Conservation (phyloP, 2,797 vertebrate genomes). For the Micropoecilia bifurca region DNA sequence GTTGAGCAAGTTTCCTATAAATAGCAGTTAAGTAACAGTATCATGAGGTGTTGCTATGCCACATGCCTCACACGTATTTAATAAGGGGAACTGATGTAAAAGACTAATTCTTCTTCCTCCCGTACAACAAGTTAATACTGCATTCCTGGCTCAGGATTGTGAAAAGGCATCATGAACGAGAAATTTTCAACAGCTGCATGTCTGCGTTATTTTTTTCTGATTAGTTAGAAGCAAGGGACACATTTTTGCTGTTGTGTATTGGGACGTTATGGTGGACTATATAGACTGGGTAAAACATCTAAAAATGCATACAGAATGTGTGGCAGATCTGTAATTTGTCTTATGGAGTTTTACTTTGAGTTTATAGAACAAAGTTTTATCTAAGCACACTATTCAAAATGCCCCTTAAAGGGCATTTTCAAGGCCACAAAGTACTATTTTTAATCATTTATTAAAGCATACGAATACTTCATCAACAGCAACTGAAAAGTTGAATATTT, state of each 20-base stretch:
- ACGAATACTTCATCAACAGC: neutral
- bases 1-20: neutral
- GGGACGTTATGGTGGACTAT: neutral
- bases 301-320: neutral
- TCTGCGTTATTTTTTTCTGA: neutral
- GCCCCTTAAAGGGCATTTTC: neutral
- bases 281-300: neutral
- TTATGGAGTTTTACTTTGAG: neutral
- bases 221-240: neutral
- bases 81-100: neutral
- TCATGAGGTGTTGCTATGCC: neutral
- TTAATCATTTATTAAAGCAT: neutral
- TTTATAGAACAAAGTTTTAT: neutral
- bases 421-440: neutral
- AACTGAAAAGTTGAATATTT: neutral
- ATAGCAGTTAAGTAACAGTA: neutral
- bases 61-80: neutral
- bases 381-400: neutral
- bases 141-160: neutral
- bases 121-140: neutral
- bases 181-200: neutral
- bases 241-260: neutral
- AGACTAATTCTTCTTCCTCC: neutral
- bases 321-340: neutral
- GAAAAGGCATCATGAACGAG: neutral